phyloP scores from a whole-genome alignment of 1,140 invertebrate species.

The Lucilia cuprina region DNA sequence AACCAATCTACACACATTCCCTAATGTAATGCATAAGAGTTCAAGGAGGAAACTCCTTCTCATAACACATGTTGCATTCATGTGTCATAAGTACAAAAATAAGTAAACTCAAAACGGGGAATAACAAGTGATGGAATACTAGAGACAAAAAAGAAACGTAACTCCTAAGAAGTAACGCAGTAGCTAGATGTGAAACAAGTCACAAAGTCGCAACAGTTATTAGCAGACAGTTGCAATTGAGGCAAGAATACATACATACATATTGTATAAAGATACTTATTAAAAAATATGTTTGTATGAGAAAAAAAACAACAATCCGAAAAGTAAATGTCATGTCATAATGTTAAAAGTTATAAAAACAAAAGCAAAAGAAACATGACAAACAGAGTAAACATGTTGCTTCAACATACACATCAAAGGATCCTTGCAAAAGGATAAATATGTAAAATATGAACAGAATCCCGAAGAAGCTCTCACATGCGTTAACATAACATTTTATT shows the following conservation, averaged over 20 bases:
- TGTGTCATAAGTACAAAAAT: conserved; percentile 26
- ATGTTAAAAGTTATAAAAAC: not conserved
- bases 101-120: not conserved
- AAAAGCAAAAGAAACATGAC: not conserved
- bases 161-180: not conserved
- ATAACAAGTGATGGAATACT: not conserved
- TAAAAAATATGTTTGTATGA: not conserved
- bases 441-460: not conserved
- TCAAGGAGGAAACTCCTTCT: not conserved
- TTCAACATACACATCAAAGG: conserved; percentile 10
- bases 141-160: not conserved
- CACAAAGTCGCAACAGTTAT: not conserved
- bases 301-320: not conserved
- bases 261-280: not conserved
- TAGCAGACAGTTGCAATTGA: conserved; percentile 20
- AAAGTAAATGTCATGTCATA: conserved; percentile 1
- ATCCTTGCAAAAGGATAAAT: not conserved
- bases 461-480: not conserved
- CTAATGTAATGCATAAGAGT: not conserved
- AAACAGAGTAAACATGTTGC: conserved; percentile 16
- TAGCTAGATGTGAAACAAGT: no score
- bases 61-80: conserved; percentile 23
- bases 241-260: not conserved
- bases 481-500: conserved; percentile 38
- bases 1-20: not conserved